Percentiles rank a stretch among this genome's conserved stretches.
Evolutionary conservation across 2,113 vertebrate genomes (phyloP).

Genomic region (Ptilonorhynchus violaceus): DNA sequence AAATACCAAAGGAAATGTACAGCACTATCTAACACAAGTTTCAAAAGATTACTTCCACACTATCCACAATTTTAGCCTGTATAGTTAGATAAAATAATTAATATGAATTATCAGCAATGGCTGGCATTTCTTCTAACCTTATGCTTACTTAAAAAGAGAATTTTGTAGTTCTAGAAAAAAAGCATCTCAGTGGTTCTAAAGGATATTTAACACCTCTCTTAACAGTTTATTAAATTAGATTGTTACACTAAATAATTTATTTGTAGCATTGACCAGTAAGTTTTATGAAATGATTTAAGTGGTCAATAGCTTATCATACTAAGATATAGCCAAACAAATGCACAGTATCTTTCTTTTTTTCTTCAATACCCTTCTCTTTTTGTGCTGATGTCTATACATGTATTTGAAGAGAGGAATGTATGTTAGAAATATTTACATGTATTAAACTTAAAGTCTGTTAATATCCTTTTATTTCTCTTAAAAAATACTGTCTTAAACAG

Average conservation of each 20-base stretch:
- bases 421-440: background rate
- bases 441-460: background rate
- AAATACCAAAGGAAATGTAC: background rate
- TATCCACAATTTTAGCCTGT: background rate
- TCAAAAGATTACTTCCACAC: background rate
- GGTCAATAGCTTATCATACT: background rate
- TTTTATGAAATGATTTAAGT: background rate
- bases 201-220: slow-evolving; percentile 19
- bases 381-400: background rate
- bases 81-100: background rate
- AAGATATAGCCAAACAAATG: background rate
- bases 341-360: background rate
- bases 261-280: background rate
- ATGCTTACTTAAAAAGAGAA: slow-evolving; percentile 17
- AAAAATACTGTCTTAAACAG: background rate
- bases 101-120: background rate
- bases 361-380: background rate
- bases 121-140: background rate
- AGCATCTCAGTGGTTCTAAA: background rate
- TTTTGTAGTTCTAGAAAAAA: slow-evolving; percentile 34
- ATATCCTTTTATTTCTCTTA: background rate
- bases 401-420: background rate
- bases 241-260: background rate
- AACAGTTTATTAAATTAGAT: slow-evolving; percentile 27
- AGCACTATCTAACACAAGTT: background rate